Conservation (phyloP, 2,797 vertebrate species). For the Erethizon dorsatum region DNA sequence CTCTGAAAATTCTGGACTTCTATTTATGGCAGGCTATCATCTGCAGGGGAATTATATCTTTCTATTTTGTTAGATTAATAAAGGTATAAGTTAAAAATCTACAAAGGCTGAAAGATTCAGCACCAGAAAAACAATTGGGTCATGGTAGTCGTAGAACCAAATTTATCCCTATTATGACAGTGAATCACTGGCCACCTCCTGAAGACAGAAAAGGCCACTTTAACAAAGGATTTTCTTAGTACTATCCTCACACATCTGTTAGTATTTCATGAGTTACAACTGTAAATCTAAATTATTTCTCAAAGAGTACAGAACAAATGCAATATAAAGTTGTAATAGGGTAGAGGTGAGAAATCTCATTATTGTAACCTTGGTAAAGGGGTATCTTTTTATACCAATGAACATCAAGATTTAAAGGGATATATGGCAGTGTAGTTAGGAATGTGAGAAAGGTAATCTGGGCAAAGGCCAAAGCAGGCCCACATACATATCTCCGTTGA, state of each 20-base stretch:
- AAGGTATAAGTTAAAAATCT: slow-evolving; percentile 37
- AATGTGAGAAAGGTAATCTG: neutral
- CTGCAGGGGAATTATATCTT: slow-evolving; percentile 37
- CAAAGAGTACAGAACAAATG: slow-evolving; percentile 42
- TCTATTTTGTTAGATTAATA: slow-evolving; percentile 58
- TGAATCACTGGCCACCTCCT: slow-evolving; percentile 17
- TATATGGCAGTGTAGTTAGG: neutral
- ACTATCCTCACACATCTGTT: neutral
- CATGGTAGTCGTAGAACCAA: neutral
- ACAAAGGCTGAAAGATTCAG: slow-evolving; percentile 49
- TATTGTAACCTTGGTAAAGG: slow-evolving; percentile 36
- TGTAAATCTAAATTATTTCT: slow-evolving; percentile 60
- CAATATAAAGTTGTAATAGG: slow-evolving; percentile 42
- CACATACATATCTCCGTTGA: neutral
- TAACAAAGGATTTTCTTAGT: slow-evolving; percentile 59
- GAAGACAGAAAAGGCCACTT: neutral
- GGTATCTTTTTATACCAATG: slow-evolving; percentile 40
- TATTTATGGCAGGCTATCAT: slow-evolving; percentile 10
- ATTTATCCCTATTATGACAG: neutral
- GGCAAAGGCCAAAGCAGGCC: slow-evolving; percentile 6
- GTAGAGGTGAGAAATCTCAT: slow-evolving; percentile 63
- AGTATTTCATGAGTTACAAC: slow-evolving; percentile 43
- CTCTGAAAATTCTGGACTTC: slow-evolving; percentile 63
- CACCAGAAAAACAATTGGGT: slow-evolving; percentile 52
- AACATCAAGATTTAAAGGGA: slow-evolving; percentile 65